phyloP scores from a whole-genome alignment of 2,113 vertebrate genomes.

The Phrynocephalus versicolor region DNA sequence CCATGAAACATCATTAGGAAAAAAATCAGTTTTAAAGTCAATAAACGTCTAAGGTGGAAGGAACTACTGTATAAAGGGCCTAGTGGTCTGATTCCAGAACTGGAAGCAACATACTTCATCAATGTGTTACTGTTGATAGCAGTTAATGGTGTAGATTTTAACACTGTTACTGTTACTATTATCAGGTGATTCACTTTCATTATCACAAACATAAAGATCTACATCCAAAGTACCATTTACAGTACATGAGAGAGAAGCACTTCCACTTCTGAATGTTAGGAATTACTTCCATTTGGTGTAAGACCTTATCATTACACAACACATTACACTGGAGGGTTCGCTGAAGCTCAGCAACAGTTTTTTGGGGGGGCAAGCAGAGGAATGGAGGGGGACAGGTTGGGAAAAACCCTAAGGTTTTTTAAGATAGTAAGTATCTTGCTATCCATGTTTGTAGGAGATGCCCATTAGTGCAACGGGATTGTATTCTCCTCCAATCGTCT shows the following conservation, averaged over 20 bases:
- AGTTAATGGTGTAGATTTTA: neutral
- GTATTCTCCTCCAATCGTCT: no score
- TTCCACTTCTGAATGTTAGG: neutral
- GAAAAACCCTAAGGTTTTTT: neutral
- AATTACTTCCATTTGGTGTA: neutral
- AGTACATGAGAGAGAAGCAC: neutral
- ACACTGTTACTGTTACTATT: neutral
- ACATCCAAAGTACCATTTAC: neutral
- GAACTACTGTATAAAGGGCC: no score
- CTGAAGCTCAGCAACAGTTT: neutral
- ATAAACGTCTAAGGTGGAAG: conserved; percentile 44
- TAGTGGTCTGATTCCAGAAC: no score
- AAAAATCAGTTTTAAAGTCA: conserved; percentile 48
- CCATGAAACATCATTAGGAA: conserved; percentile 71
- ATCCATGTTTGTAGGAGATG: neutral
- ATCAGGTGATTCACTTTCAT: neutral
- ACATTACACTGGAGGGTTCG: neutral
- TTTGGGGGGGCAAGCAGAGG: neutral
- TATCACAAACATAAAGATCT: neutral
- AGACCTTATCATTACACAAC: neutral
- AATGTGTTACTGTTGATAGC: neutral
- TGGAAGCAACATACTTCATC: no score
- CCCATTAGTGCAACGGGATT: no score
- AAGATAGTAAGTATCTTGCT: neutral
- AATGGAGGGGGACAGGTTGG: neutral